Evolutionary conservation across 1,140 invertebrate species (phyloP).

Genomic region (Papilio helenus): DNA sequence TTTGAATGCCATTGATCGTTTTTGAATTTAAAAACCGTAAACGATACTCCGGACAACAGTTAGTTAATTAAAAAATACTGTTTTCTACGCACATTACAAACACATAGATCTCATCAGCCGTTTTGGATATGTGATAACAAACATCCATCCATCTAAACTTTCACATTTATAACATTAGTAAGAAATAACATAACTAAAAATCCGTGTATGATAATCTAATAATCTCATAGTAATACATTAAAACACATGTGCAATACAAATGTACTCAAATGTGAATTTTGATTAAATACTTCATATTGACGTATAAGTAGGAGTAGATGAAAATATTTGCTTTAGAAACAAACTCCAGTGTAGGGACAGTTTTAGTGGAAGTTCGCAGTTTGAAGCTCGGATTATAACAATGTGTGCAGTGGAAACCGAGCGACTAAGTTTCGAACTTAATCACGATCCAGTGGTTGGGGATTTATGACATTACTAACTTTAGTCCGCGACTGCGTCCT

Average conservation of each 20-base stretch:
- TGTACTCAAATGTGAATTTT: neutral
- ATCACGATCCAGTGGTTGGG: conserved; percentile 15
- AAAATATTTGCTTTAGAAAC: conserved; percentile 23
- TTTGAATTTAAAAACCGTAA: too few species aligned
- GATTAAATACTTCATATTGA: neutral
- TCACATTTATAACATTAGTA: too few species aligned
- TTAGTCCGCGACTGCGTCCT: too few species aligned
- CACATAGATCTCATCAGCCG: too few species aligned
- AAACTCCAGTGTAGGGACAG: conserved; percentile 1
- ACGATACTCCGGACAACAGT: too few species aligned
- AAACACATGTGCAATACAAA: neutral
- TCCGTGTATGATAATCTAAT: too few species aligned
- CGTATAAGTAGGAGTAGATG: neutral
- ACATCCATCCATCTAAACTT: too few species aligned
- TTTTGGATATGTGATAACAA: too few species aligned
- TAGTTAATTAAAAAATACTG: too few species aligned
- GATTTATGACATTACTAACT: conserved; percentile 6
- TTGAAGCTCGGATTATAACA: conserved; percentile 32
- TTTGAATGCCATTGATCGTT: too few species aligned
- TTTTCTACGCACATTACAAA: too few species aligned
- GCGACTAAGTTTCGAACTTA: conserved; percentile 6
- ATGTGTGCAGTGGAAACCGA: conserved; percentile 6
- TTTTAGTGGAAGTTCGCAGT: conserved; percentile 27
- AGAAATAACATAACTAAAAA: too few species aligned
- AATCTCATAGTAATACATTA: neutral